Evolutionary conservation across 2,888 invertebrate genomes (phyloP).

Genomic region (Latrodectus elegans): DNA sequence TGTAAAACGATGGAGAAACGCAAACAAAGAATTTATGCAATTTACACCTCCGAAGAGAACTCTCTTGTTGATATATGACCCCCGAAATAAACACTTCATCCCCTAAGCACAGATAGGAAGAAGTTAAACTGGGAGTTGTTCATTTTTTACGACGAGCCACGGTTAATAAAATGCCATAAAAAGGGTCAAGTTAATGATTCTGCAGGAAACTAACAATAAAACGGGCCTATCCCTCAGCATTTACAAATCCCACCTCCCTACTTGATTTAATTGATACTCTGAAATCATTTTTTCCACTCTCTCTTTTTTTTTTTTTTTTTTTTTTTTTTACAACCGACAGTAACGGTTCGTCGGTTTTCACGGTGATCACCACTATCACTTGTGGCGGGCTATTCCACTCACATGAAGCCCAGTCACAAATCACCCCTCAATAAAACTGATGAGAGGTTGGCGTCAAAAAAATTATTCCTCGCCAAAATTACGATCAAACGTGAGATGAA

Average conservation of each 20-base stretch:
- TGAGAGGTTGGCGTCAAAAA: no score
- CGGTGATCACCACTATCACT: no score
- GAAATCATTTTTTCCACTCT: background rate
- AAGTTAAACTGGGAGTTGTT: constrained; percentile 20
- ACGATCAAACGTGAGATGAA: no score
- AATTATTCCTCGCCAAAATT: no score
- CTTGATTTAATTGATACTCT: background rate
- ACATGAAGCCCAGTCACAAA: no score
- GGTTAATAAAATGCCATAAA: constrained; percentile 9
- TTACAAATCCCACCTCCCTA: background rate
- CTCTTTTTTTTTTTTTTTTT: no score
- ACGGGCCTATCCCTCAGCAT: background rate
- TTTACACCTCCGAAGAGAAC: no score
- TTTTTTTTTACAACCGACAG: background rate
- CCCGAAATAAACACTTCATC: background rate
- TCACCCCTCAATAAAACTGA: no score
- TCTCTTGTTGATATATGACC: background rate
- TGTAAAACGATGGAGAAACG: no score
- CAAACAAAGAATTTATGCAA: no score
- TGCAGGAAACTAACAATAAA: constrained; percentile 16
- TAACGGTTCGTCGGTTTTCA: no score
- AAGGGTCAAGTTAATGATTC: constrained; percentile 14
- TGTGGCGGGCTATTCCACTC: no score
- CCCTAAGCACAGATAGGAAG: background rate
- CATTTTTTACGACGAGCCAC: constrained; percentile 28